phyloP scores from a whole-genome alignment of 1,140 invertebrate species.

The Drosophila lowei region DNA sequence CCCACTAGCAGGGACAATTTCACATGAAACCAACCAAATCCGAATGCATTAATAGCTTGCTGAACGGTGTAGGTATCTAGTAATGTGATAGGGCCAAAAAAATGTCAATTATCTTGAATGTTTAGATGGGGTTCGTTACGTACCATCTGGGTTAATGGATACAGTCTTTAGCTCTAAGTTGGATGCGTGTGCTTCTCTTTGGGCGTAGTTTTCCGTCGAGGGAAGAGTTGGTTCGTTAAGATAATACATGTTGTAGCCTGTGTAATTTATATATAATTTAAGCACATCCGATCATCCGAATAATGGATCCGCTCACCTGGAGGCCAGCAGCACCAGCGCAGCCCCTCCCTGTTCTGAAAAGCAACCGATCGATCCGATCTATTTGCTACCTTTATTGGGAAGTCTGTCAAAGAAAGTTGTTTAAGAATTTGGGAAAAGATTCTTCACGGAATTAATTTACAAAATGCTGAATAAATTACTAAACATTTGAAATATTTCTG shows the following conservation, averaged over 20 bases:
- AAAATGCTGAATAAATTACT: too few relatives aligned
- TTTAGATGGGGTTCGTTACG: conserved; percentile 41
- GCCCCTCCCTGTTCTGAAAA: not conserved
- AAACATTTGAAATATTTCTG: too few relatives aligned
- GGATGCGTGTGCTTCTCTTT: conserved; percentile 32
- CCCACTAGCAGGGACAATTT: conserved; percentile 94
- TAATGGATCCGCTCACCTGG: not conserved
- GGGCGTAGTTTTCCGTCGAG: conserved; percentile 21
- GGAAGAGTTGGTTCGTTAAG: conserved; percentile 38
- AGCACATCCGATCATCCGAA: too few relatives aligned
- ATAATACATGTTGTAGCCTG: conserved; percentile 30
- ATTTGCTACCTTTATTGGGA: too few relatives aligned
- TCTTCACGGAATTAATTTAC: too few relatives aligned
- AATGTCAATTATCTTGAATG: not conserved
- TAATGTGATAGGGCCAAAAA: not conserved
- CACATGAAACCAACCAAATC: conserved; percentile 98
- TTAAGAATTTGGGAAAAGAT: too few relatives aligned
- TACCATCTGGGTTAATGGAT: conserved; percentile 92
- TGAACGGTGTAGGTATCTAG: conserved; percentile 96
- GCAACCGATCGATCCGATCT: too few relatives aligned
- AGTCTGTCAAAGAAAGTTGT: too few relatives aligned
- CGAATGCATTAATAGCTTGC: conserved; percentile 96
- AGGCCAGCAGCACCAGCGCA: not conserved
- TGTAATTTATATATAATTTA: too few relatives aligned
- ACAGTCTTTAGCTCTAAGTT: conserved; percentile 92